Base-by-base conservation (phyloP, 1,140 invertebrate genomes). In the Caenorhabditis latens region DNA sequence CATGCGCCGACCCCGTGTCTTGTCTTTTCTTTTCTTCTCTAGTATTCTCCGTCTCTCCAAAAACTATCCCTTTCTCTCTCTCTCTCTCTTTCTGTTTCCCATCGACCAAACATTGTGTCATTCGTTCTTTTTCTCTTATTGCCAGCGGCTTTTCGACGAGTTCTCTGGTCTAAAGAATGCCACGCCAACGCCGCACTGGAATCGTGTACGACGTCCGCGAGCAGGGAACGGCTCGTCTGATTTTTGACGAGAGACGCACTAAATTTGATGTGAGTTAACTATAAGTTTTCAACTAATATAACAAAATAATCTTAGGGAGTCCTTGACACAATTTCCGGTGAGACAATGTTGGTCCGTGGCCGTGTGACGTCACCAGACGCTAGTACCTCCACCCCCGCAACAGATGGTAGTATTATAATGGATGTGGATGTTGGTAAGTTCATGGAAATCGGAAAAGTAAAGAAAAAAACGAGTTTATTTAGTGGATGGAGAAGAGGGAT, bases 341-440 rank as follows among this genome's bases (percentile, higher is more conserved):
- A 84, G 48, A 84, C 55, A n/a, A 61, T 84, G 55, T 84, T 65
- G 83, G 83, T 84, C 55, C 55, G 83, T 61, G 83, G 83, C 40
- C 55, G 58, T 61, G 32, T 84, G 53, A 84, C 83, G 83, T 61
- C 55, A 84, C 46, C 71, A 11, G n/a, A n/a, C 48, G 55, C 83
- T 50, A 58, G 55, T 32, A 58, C 83, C 55, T 58, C 83, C n/a
- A 14, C 83, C 53, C 48, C 83, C 13, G 40, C 32, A 0, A 32
- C 53, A 24, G 83, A 84, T 61, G 58, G 83, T 43, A 58, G 55
- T 58, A 61, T 84, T 16, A 7, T 84, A 63, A 84, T 84, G 83
- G 55, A 84, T 84, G 43, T 84, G 46, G 55, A 63, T 48, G 58
- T 84, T 61, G 58, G 83, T 84, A 48, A 84, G 83, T 84, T 50